Conservation (phyloP, 2,113 vertebrate genomes). For the Scolopax mira region DNA sequence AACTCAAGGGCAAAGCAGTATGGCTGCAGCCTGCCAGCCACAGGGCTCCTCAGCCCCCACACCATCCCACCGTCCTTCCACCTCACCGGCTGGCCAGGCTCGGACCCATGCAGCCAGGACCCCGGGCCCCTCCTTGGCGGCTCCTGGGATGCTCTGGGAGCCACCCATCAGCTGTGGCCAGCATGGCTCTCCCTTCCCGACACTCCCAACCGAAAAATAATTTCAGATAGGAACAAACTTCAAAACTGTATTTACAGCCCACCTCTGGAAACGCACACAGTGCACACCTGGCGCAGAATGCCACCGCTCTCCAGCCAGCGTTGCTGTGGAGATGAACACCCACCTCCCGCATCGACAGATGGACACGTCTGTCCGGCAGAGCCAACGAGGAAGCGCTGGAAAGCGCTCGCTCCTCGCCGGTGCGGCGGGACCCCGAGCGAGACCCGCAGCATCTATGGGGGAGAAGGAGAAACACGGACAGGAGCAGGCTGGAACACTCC, state of each 20-base stretch:
- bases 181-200: rapidly evolving
- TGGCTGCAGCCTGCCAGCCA: background rate
- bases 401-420: background rate
- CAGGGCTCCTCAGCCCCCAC: background rate
- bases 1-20: background rate
- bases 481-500: background rate
- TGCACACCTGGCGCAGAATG: background rate
- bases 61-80: background rate
- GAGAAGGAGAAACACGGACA: rapidly evolving
- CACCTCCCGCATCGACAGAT: background rate
- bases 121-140: background rate
- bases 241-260: background rate
- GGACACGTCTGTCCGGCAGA: background rate
- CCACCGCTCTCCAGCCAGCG: background rate
- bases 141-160: rapidly evolving
- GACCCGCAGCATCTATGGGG: background rate
- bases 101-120: background rate
- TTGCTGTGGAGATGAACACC: background rate
- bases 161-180: rapidly evolving
- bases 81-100: background rate
- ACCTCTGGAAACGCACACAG: background rate
- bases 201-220: background rate
- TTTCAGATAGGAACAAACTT: background rate
- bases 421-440: rapidly evolving
- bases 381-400: background rate